Evolutionary conservation across 2,113 vertebrate species (phyloP), one percentile per base, ranked within the genome.

Genomic region (Miniopterus natalensis): DNA sequence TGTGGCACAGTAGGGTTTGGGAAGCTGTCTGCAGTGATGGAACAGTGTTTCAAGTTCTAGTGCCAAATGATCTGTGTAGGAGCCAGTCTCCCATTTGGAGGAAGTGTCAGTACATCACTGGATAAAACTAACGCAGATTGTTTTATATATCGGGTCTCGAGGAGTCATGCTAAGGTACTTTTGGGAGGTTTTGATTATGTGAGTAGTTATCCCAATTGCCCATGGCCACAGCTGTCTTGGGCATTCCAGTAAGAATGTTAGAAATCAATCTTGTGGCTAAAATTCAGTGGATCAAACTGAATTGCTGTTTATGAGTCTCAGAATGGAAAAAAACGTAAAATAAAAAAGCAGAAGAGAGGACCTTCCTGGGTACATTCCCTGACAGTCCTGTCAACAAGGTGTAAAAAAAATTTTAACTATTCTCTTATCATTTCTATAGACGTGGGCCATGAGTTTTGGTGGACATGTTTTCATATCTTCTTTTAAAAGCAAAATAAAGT

Each of bases 401-500:
- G 40, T 59, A 74, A 63, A 51, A 51, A 9, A 21, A 36, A 1
- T 36, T n/a, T 77, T 21, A 77, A 78, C 10, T 53, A 25, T 21
- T 92, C 45, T 63, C 77, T 70, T 36, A 51, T 63, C 84, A 90
- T 27, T 55, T 84, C 17, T 70, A 5, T 15, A 29, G 85, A 53
- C 0, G 1, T 13, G 59, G 42, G 47, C 61, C 73, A 4, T 13
- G 55, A 88, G 70, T 53, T 95, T 87, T 57, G 63, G 11, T 51
- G 49, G 71, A 85, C 18, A 15, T 42, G 31, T 47, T 92, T 97
- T 78, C 31, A 3, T 25, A 27, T 65, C 42, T 90, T 85, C 55
- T 88, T 53, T 88, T 83, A 92, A 90, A 94, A 97, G 40, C 18
- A 81, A 94, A 94, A 74, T 78, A 94, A 96, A 95, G 17, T 36